Base-by-base conservation (phyloP, 2,113 vertebrate species). In the Toxotes jaculatrix region DNA sequence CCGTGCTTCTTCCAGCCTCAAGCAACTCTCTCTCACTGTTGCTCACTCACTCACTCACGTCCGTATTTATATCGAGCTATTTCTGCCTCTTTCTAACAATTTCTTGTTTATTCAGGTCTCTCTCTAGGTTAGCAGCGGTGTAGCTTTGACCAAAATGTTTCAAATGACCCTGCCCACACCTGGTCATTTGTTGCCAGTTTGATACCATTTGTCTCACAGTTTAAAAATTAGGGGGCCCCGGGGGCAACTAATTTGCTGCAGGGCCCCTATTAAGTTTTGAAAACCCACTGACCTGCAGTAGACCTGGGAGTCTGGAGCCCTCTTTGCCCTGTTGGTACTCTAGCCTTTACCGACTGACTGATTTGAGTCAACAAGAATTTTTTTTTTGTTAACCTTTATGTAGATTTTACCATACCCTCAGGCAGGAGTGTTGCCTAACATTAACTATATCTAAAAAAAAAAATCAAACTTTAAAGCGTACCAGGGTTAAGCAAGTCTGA, bases 11-110 rank as follows among this genome's bases (percentile, higher is more conserved):
- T 68, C 21, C 69, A 61, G 64, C 68, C 55, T 63, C 53, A 66
- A 64, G 40, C 64, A 57, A 60, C 60, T 71, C 59, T 69, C 60
- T 34, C 14, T 83, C 51, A 42, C 64, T 74, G 56, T 49, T 57
- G 49, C 47, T 68, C 56, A 53, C 32, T 34, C 31, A 21, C 47
- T 68, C 56, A 53, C 32, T 34, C 31, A 21, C 49, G 23, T 23
- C 13, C 4, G 0, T 68, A 69, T 60, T 70, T 60, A 59, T 51
- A 66, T 31, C 2, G 0, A 21, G 14, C 53, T 60, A 72, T 56
- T 61, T 51, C 42, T 66, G 32, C 32, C 27, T 31, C 10, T n/a
- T 66, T 74, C 42, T 51, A 17, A 40, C 43, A 49, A 14, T 47
- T 65, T 51, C 4, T 34, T 67, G 5, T 36, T 77, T 57, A 36